Percentiles rank a stretch among this genome's conserved stretches.
Evolutionary conservation across 2,888 invertebrate genomes (phyloP).

Genomic region (Phymatocera aterrima): DNA sequence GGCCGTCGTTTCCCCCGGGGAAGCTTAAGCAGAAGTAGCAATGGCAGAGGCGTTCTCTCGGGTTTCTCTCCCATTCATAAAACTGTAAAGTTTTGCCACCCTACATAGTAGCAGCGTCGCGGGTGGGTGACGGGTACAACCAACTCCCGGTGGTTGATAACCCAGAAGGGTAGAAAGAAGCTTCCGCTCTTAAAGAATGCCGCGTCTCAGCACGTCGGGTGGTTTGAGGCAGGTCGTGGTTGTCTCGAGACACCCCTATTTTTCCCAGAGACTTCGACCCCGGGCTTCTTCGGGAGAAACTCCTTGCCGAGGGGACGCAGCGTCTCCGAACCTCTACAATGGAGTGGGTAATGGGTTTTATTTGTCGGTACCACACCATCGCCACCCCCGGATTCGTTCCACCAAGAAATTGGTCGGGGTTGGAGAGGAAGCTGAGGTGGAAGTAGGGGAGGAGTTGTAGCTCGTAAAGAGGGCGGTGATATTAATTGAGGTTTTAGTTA

Average conservation of each 20-base stretch:
- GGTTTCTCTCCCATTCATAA: constrained; percentile 53
- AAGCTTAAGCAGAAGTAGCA: background rate
- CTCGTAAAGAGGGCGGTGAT: constrained; percentile 56
- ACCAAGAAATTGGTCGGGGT: constrained; percentile 51
- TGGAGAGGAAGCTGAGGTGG: constrained; percentile 1
- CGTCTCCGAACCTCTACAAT: constrained; percentile 45
- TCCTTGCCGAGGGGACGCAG: constrained; percentile 46
- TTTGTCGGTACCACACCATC: constrained; percentile 64
- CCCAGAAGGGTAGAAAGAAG: constrained; percentile 35
- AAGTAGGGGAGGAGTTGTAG: background rate
- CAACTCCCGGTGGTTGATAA: constrained; percentile 35
- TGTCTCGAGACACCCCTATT: constrained; percentile 66
- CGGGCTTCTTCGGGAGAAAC: constrained; percentile 48
- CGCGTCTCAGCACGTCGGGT: constrained; percentile 56
- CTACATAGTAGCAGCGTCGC: constrained; percentile 48
- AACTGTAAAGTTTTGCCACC: constrained; percentile 55
- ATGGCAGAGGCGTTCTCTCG: background rate
- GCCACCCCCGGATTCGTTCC: constrained; percentile 53
- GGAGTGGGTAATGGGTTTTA: constrained; percentile 73
- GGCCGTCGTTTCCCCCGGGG: constrained; percentile 8
- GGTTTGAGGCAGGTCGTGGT: constrained; percentile 65
- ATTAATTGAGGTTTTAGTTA: constrained; percentile 70
- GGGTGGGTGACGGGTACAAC: constrained; percentile 38
- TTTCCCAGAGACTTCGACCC: constrained; percentile 61
- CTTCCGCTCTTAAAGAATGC: constrained; percentile 52